These are phyloP conservation scores for Grammomys surdaster DNA, from an alignment of 2,113 vertebrate genomes.

Conservation along the genomic window DNA sequence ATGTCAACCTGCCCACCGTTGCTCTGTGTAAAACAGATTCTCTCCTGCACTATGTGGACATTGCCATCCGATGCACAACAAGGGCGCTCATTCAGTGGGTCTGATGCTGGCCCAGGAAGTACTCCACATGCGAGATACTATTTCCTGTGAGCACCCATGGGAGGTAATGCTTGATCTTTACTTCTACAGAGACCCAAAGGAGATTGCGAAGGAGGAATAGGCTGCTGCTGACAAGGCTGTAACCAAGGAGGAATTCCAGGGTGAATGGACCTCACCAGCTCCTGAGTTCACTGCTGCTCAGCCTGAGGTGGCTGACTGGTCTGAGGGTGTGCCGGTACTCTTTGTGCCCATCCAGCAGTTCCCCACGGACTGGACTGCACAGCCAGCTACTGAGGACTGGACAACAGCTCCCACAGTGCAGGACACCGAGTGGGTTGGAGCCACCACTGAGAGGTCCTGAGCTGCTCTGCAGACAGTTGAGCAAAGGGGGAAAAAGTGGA, in stretches of 20 bases:
- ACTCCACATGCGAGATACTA: slow-evolving; percentile 97
- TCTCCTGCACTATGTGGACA: slow-evolving; percentile 97
- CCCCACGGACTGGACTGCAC: slow-evolving; percentile 96
- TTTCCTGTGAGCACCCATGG: slow-evolving; percentile 98
- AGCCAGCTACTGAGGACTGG: slow-evolving; percentile 98
- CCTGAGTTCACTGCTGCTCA: slow-evolving; percentile 92
- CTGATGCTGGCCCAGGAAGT: slow-evolving; percentile 99
- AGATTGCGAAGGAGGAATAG: slow-evolving; percentile 99
- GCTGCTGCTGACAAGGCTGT: slow-evolving; percentile 98
- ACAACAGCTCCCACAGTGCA: slow-evolving; percentile 97
- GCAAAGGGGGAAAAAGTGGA: slow-evolving; percentile 20
- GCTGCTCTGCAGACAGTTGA: background rate
- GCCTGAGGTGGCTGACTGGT: slow-evolving; percentile 97
- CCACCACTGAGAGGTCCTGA: slow-evolving; percentile 95
- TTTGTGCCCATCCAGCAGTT: slow-evolving; percentile 98
- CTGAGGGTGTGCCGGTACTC: slow-evolving; percentile 96
- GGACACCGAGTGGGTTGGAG: slow-evolving; percentile 96
- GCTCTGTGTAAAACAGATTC: slow-evolving; percentile 99
- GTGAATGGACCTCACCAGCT: slow-evolving; percentile 96
- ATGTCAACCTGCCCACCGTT: slow-evolving; percentile 98
- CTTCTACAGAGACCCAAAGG: slow-evolving; percentile 99
- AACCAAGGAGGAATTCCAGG: slow-evolving; percentile 98
- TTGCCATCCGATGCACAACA: slow-evolving; percentile 98
- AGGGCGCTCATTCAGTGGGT: slow-evolving; percentile 98
- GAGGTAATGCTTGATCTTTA: slow-evolving; percentile 99